Evolutionary conservation across 2,113 vertebrate genomes (phyloP).

Genomic region (Heloderma charlesbogerti): DNA sequence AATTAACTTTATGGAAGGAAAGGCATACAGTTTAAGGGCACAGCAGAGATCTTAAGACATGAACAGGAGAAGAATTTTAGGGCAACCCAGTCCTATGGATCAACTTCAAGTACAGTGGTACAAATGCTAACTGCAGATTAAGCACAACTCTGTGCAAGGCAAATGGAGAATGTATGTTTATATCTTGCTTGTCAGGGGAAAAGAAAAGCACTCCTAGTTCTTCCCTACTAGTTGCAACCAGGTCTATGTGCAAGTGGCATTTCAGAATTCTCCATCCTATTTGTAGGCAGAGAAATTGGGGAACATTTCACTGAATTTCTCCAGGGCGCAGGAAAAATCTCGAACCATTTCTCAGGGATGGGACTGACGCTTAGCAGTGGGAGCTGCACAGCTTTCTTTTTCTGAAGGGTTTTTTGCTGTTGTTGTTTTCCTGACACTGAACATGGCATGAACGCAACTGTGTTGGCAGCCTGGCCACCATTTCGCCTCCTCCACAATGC

Average conservation of each 20-base stretch:
- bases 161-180: not conserved
- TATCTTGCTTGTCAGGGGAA: not conserved
- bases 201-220: not conserved
- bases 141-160: not conserved
- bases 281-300: not conserved
- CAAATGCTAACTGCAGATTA: not conserved
- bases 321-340: not conserved
- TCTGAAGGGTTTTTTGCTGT: not conserved
- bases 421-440: not conserved
- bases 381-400: not conserved
- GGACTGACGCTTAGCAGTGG: not conserved
- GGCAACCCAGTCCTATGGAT: not conserved
- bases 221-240: no score
- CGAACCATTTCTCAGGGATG: not conserved
- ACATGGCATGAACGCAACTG: not conserved
- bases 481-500: not conserved
- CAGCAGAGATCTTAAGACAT: not conserved
- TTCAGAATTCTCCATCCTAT: not conserved
- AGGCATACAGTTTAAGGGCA: not conserved
- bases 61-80: not conserved
- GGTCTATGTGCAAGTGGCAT: not conserved
- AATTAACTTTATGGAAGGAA: conserved; percentile 23
- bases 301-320: not conserved
- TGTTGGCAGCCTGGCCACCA: not conserved
- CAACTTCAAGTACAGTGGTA: not conserved